Conservation (phyloP, 2,888 invertebrate genomes). For the Peribatodes rhomboidaria region DNA sequence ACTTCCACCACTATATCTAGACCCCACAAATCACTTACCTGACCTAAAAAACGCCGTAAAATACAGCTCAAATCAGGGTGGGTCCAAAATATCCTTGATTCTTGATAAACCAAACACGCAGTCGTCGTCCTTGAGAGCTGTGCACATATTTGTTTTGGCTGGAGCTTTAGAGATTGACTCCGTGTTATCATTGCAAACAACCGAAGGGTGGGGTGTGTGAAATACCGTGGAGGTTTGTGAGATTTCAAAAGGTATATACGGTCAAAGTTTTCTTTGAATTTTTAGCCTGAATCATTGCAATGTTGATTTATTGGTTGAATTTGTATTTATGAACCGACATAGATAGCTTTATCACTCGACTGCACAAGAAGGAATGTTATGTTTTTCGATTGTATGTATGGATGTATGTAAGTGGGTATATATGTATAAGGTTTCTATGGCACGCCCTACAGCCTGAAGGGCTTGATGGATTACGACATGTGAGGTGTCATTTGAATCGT, state of each 20-base stretch:
- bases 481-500: too few species aligned
- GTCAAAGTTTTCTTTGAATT: constrained; percentile 15
- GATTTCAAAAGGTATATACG: constrained; percentile 36
- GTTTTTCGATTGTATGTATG: too few species aligned
- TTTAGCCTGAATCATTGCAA: neutral
- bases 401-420: too few species aligned
- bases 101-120: constrained; percentile 56
- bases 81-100: constrained; percentile 23
- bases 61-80: constrained; percentile 1
- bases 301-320: neutral
- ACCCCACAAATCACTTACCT: neutral
- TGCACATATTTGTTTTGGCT: constrained; percentile 80
- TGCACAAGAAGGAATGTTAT: too few species aligned
- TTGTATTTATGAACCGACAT: neutral
- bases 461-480: too few species aligned
- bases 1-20: neutral
- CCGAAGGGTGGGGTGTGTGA: constrained; percentile 46
- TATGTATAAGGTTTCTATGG: too few species aligned
- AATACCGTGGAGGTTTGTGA: constrained; percentile 35
- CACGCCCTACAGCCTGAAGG: too few species aligned
- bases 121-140: constrained; percentile 67
- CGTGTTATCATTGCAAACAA: constrained; percentile 81
- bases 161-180: constrained; percentile 69
- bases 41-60: neutral
- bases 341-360: too few species aligned